Evolutionary conservation across 2,113 vertebrate genomes (phyloP), one percentile per base, ranked within the genome.

Genomic region (Spea multiplicata): DNA sequence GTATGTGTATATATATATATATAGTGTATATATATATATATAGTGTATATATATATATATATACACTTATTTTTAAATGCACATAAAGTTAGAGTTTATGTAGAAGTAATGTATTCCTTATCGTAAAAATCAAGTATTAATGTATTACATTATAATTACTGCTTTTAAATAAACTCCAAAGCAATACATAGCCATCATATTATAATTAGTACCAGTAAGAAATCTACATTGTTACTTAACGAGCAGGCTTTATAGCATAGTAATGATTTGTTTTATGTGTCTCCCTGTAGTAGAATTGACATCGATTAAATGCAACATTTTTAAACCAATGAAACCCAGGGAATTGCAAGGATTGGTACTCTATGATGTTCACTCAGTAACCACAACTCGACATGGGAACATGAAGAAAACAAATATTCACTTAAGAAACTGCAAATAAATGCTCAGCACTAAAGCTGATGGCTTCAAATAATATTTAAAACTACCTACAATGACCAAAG

Each of bases 321-420:
- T 8, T 53, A 71, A 71, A 44, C 12, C 13, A 52, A 14, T 53
- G 52, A n/a, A 52, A 30, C 17, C 61, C 62, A 44, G 12, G 66
- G 48, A 30, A 0, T 16, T 75, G 67, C 74, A 75, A 55, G 74
- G 64, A 14, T 75, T 67, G 30, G 49, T 64, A 75, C 74, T 75
- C 44, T 67, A 67, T 52, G 44, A 75, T 75, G 74, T 65, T 44
- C 73, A 52, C 30, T 53, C 49, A 75, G 30, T 55, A 75, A 75
- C 74, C 74, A 75, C 62, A 75, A 53, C 12, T 53, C 66, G 59
- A 50, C 73, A 75, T 53, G 73, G 10, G 49, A 67, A 13, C 64
- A 75, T 53, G 17, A 75, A 44, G 9, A 44, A 16, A 53, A 8
- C 3, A 52, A 66, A 53, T 48, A 3, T 17, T 62, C 6, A 57